phyloP scores from a whole-genome alignment of 2,888 invertebrate species.

The Chymomyza procnemis region DNA sequence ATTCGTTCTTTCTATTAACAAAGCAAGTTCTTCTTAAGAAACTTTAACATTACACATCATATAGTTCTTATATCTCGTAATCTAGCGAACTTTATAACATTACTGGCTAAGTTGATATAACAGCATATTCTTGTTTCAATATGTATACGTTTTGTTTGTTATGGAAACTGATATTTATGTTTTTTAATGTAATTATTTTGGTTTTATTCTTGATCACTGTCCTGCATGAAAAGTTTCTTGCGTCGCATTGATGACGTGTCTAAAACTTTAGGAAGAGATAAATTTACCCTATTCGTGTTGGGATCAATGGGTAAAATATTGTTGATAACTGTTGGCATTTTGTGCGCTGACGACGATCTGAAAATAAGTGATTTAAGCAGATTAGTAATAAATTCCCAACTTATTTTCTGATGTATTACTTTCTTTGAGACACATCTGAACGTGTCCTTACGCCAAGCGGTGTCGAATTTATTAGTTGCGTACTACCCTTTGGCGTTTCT shows the following conservation, averaged over 20 bases:
- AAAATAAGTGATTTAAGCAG: not conserved
- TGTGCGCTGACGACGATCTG: slow-evolving; percentile 1
- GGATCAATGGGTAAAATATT: slow-evolving; percentile 12
- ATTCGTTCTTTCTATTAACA: slow-evolving; percentile 45
- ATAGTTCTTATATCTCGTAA: slow-evolving; percentile 42
- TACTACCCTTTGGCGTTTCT: slow-evolving; percentile 59
- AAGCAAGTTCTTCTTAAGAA: slow-evolving; percentile 69
- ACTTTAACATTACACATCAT: slow-evolving; percentile 64
- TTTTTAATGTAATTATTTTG: slow-evolving; percentile 35
- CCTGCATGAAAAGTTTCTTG: slow-evolving; percentile 72
- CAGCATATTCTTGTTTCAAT: slow-evolving; percentile 48
- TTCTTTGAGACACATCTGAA: not conserved
- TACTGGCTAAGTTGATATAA: slow-evolving; percentile 27
- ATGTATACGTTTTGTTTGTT: slow-evolving; percentile 46
- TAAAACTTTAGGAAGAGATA: slow-evolving; percentile 35
- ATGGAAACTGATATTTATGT: slow-evolving; percentile 44
- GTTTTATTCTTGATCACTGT: slow-evolving; percentile 69
- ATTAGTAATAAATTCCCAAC: not conserved
- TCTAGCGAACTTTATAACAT: slow-evolving; percentile 41
- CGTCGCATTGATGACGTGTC: slow-evolving; percentile 73
- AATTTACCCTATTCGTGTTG: not conserved
- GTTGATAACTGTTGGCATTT: slow-evolving; percentile 15
- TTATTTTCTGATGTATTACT: not conserved
- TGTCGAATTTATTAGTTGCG: slow-evolving; percentile 75
- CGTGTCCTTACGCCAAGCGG: slow-evolving; percentile 51